Evolutionary conservation across 2,113 vertebrate species (phyloP).

Genomic region (Arvicanthis niloticus): DNA sequence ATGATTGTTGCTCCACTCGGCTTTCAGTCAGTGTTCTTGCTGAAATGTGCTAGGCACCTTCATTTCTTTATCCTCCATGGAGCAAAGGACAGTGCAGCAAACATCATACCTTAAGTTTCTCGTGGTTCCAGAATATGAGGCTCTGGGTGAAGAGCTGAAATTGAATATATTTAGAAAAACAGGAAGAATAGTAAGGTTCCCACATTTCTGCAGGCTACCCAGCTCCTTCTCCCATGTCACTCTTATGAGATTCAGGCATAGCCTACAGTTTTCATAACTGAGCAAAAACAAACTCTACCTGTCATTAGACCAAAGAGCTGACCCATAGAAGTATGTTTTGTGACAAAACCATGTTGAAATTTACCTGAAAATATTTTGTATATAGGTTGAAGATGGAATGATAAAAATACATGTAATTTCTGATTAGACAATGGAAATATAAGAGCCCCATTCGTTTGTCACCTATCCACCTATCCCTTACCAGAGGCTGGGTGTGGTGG

Average conservation of each 20-base stretch:
- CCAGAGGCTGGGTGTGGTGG: neutral
- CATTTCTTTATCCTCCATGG: accelerated
- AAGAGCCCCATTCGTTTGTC: neutral
- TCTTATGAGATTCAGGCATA: neutral
- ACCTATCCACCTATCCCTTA: neutral
- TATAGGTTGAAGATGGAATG: neutral
- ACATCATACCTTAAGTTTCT: neutral
- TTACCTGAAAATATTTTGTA: neutral
- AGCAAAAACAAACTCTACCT: neutral
- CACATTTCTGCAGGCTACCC: neutral
- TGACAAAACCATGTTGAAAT: neutral
- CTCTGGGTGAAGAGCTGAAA: neutral
- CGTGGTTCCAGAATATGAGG: neutral
- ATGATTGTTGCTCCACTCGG: neutral
- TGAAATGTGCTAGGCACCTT: neutral
- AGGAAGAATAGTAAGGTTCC: neutral
- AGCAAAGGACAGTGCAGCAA: neutral
- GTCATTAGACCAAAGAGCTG: neutral
- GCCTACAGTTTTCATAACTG: neutral
- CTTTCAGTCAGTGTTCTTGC: neutral
- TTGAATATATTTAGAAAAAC: neutral
- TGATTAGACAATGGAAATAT: neutral
- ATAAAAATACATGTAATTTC: neutral
- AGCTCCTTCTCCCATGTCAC: neutral
- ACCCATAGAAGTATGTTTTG: neutral